Evolutionary conservation across 2,113 vertebrate genomes (phyloP).

Genomic region (Cochlearius cochlearius): DNA sequence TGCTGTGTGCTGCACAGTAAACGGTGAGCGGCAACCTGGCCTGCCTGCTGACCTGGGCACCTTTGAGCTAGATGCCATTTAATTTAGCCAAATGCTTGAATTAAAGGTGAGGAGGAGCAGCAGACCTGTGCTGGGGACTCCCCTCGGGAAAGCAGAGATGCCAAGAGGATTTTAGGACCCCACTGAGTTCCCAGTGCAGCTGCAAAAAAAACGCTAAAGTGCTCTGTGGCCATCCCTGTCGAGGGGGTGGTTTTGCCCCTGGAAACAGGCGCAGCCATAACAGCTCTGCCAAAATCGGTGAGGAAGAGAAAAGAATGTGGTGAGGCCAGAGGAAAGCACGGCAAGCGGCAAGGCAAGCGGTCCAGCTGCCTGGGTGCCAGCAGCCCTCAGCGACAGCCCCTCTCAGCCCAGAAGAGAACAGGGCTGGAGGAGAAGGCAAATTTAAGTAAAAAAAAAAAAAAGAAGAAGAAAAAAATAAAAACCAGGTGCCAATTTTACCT

Average conservation of each 20-base stretch:
- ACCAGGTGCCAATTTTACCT: not conserved
- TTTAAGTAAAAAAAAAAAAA: not conserved
- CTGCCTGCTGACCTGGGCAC: not conserved
- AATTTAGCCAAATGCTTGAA: not conserved
- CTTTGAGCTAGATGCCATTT: not conserved
- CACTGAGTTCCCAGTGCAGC: not conserved
- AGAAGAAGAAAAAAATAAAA: too few relatives aligned
- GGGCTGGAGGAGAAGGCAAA: not conserved
- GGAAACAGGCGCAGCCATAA: not conserved
- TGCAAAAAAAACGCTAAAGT: not conserved
- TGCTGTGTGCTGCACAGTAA: accelerated
- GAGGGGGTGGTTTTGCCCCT: not conserved
- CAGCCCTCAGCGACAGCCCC: not conserved
- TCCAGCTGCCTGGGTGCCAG: not conserved
- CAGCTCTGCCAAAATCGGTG: not conserved
- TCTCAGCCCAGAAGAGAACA: not conserved
- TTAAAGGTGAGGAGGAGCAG: not conserved
- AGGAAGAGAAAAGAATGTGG: accelerated
- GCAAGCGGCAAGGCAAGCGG: not conserved
- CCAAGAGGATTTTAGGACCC: not conserved
- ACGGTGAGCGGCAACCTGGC: not conserved
- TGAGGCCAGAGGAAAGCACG: not conserved
- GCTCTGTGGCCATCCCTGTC: not conserved
- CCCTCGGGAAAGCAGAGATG: not conserved
- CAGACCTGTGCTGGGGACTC: not conserved